Evolutionary conservation across 1,140 invertebrate genomes (phyloP).

Genomic region (Mya arenaria): DNA sequence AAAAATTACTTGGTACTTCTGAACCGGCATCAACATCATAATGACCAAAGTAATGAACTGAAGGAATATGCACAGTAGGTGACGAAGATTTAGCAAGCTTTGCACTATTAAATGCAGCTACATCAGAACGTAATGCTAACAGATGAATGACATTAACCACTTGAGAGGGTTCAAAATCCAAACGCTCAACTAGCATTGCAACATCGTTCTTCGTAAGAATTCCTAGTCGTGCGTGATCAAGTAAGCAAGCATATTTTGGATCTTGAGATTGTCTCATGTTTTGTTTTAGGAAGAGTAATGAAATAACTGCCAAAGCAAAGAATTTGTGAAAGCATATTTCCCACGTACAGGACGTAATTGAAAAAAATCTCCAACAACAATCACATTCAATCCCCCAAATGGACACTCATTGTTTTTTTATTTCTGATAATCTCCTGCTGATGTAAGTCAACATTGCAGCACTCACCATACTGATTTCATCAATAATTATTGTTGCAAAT

Average conservation of each 20-base stretch:
- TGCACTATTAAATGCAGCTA: background rate
- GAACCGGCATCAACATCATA: constrained; percentile 26
- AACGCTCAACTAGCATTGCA: background rate
- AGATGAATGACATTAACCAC: constrained; percentile 32
- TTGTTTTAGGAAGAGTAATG: background rate
- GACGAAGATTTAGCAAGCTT: background rate
- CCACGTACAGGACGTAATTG: background rate
- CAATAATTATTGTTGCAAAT: constrained; percentile 56
- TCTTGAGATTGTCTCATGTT: background rate
- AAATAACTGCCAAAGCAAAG: background rate
- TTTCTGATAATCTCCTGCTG: constrained; percentile 31
- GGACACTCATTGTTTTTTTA: constrained; percentile 43
- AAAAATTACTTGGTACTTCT: constrained; percentile 1
- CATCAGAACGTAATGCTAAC: constrained; percentile 21
- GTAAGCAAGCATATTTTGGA: background rate
- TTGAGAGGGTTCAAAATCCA: background rate
- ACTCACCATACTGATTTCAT: constrained; percentile 62
- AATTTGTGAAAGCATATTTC: background rate
- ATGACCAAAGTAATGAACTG: constrained; percentile 35
- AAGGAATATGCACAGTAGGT: background rate
- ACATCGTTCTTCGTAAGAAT: background rate
- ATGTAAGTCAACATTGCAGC: constrained; percentile 44
- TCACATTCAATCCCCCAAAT: constrained; percentile 57
- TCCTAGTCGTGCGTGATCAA: constrained; percentile 1
- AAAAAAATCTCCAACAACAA: background rate